These are phyloP conservation scores for Cuniculus paca DNA, from an alignment of 2,797 vertebrate species.

Conservation along the genomic window DNA sequence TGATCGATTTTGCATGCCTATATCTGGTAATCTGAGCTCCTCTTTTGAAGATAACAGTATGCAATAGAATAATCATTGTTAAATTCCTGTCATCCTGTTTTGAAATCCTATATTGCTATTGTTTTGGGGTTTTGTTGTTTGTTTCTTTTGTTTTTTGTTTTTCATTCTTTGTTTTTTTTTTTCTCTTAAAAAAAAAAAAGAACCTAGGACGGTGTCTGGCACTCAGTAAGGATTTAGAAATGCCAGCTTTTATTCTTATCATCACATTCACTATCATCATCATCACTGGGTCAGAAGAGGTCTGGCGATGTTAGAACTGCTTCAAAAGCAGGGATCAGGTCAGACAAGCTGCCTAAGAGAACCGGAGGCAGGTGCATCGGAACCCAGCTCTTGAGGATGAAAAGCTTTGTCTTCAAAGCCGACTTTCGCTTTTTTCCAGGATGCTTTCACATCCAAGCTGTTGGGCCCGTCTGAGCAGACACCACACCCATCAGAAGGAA, in stretches of 20 bases:
- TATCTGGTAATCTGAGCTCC: too few relatives aligned
- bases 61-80: too few relatives aligned
- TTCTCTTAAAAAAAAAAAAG: too few relatives aligned
- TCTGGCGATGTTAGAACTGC: not conserved
- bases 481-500: not conserved
- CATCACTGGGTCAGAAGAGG: not conserved
- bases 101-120: too few relatives aligned
- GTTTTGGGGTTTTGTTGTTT: too few relatives aligned
- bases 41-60: too few relatives aligned
- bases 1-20: too few relatives aligned
- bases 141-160: too few relatives aligned
- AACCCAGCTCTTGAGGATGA: constrained; percentile 21
- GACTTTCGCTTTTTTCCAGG: constrained; percentile 10
- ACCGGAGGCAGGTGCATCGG: not conserved
- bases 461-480: not conserved
- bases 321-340: constrained; percentile 30
- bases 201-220: not conserved
- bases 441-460: not conserved
- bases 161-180: too few relatives aligned
- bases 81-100: too few relatives aligned
- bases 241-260: not conserved
- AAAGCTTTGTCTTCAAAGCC: constrained; percentile 63
- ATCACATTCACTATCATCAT: not conserved
- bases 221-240: constrained; percentile 33
- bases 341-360: not conserved